phyloP scores from a whole-genome alignment of 2,797 vertebrate genomes.

The Halcyon badia region DNA sequence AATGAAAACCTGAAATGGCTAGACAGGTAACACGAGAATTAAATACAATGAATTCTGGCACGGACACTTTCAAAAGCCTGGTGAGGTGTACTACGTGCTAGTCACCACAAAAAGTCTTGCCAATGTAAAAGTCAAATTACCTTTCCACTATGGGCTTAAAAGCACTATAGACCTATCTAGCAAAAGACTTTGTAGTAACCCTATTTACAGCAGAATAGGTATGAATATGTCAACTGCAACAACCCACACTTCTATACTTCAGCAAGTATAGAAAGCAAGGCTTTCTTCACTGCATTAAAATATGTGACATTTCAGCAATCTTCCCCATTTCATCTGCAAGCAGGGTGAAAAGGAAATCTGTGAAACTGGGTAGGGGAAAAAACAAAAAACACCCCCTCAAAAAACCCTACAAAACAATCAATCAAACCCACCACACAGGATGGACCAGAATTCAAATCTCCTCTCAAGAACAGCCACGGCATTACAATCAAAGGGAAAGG shows the following conservation, averaged over 20 bases:
- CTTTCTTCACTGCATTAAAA: neutral
- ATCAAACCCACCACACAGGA: neutral
- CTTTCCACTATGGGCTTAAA: neutral
- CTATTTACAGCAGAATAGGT: neutral
- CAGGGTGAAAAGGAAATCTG: neutral
- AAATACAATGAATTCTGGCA: neutral
- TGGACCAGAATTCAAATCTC: neutral
- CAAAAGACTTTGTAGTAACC: neutral
- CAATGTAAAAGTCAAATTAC: neutral
- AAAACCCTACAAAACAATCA: neutral
- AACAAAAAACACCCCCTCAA: neutral
- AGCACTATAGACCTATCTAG: neutral
- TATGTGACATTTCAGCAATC: neutral
- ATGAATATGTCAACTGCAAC: neutral
- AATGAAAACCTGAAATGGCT: slow-evolving; percentile 7
- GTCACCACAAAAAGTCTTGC: neutral
- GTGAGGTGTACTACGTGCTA: neutral
- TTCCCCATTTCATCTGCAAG: neutral
- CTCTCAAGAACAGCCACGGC: neutral
- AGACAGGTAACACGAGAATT: neutral
- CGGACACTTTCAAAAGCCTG: neutral
- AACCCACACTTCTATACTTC: neutral
- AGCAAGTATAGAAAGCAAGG: neutral
- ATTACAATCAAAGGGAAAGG: neutral
- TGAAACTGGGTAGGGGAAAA: neutral